Base-by-base conservation (phyloP, 1,140 invertebrate genomes). In the Ips typographus region DNA sequence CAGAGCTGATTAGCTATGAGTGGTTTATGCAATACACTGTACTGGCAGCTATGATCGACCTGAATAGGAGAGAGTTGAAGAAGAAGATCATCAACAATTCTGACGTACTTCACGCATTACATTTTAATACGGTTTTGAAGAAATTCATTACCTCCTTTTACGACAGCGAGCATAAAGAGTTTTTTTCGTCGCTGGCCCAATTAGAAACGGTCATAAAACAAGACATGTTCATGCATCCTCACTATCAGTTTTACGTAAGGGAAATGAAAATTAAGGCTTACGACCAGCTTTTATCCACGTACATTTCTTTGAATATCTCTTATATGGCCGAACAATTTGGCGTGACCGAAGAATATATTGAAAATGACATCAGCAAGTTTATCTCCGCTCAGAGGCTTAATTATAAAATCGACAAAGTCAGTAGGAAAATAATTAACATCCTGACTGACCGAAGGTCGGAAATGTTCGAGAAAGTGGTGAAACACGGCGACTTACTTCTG, bases 321-420 rank as follows among this genome's bases (percentile, higher is more conserved):
- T 98, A 98, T 79, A 99, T 99, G 91, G 95, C 96, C 0, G 88
- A 93, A 73, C 89, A 95, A 37, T 99, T 99, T 85, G 97, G 96
- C 38, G 95, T 99, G 5, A 94, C 93, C 7, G 85, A 91, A 7
- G 91, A 93, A 70, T 99, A 95, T 76, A 90, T 99, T 72, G 96
- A 99, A 80, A 88, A 93, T 73, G 91, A 92, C 79, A 77, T 95
- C 36, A 89, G 88, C 58, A 87, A 94, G 69, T 97, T 96, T 78
- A 98, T 98, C 73, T 94, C 96, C 42, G 93, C 94, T 55, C 96
- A 96, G 5, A 86, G 94, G 60, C 84, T 99, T 42, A 94, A 96
- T 78, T 98, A 95, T 77, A 98, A 98, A 79, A 97, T 99, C 63
- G 98, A 99, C 84, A 94, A 96, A 76, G 94, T 97, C 42, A 89